Evolutionary conservation across 2,113 vertebrate species (phyloP).

Genomic region (Cnemophilus loriae): DNA sequence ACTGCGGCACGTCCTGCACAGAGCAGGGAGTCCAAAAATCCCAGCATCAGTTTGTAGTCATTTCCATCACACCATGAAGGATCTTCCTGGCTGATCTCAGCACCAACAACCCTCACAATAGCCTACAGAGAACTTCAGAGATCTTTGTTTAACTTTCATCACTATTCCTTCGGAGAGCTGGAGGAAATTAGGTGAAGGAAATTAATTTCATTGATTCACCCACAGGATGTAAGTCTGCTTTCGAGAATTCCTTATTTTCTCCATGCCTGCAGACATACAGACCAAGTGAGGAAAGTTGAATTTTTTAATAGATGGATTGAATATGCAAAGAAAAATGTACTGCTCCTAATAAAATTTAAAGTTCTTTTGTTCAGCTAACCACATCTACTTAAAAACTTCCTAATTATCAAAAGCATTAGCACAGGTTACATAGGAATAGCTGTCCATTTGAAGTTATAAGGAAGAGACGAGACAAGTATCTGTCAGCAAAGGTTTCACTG

Average conservation of each 20-base stretch:
- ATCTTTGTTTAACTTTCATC: background rate
- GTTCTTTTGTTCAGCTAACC: background rate
- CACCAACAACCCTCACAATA: background rate
- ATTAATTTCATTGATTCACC: background rate
- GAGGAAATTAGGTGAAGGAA: background rate
- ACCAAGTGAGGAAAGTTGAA: background rate
- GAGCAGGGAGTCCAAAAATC: background rate
- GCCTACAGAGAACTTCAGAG: background rate
- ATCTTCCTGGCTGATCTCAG: background rate
- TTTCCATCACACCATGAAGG: background rate
- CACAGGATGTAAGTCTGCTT: background rate
- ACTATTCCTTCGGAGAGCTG: background rate
- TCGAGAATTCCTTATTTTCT: background rate
- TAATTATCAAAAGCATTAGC: background rate
- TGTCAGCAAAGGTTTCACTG: background rate
- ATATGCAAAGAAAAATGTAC: background rate
- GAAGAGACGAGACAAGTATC: background rate
- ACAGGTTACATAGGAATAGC: background rate
- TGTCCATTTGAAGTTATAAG: background rate
- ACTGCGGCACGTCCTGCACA: fast-evolving
- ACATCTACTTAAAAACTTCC: background rate
- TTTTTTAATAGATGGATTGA: background rate
- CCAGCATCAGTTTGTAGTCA: fast-evolving
- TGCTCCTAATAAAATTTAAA: background rate
- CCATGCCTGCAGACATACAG: background rate